A percentile compares a stretch with the other conserved stretches of the same genome.
These are phyloP conservation scores for Microcaecilia unicolor DNA, from an alignment of 2,797 vertebrate genomes.

Conservation along the genomic window DNA sequence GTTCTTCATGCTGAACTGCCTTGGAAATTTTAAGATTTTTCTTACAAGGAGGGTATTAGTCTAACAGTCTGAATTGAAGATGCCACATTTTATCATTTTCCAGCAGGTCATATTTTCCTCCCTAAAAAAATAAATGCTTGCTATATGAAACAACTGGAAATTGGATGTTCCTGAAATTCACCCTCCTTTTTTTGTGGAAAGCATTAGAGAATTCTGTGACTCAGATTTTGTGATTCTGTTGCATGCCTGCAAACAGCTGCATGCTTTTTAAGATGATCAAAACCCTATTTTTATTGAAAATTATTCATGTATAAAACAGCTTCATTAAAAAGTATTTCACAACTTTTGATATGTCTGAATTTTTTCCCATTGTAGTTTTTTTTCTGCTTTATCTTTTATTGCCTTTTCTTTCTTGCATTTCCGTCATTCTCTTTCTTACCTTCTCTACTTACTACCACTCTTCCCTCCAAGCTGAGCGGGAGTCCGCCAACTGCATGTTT, in stretches of 20 bases:
- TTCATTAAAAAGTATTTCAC: neutral
- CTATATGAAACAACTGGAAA: neutral
- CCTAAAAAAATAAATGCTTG: neutral
- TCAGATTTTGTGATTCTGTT: neutral
- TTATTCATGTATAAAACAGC: neutral
- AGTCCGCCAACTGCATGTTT: too few relatives aligned
- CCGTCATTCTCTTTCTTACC: too few relatives aligned
- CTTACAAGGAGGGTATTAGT: neutral
- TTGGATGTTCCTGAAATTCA: neutral
- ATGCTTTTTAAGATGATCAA: too few relatives aligned
- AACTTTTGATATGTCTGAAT: too few relatives aligned
- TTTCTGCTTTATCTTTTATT: too few relatives aligned
- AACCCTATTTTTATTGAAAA: neutral
- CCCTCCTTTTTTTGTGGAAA: neutral
- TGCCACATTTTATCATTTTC: neutral
- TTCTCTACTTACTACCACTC: too few relatives aligned
- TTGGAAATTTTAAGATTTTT: constrained; percentile 12
- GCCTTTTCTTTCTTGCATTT: too few relatives aligned
- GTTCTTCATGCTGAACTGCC: neutral
- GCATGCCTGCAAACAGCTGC: neutral
- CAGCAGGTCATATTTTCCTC: neutral
- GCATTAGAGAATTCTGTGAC: neutral
- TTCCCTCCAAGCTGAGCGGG: too few relatives aligned
- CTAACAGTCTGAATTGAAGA: neutral
- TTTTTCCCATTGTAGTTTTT: too few relatives aligned